Base-by-base conservation (phyloP, 2,888 invertebrate genomes). In the Quadroppia sp. region DNA sequence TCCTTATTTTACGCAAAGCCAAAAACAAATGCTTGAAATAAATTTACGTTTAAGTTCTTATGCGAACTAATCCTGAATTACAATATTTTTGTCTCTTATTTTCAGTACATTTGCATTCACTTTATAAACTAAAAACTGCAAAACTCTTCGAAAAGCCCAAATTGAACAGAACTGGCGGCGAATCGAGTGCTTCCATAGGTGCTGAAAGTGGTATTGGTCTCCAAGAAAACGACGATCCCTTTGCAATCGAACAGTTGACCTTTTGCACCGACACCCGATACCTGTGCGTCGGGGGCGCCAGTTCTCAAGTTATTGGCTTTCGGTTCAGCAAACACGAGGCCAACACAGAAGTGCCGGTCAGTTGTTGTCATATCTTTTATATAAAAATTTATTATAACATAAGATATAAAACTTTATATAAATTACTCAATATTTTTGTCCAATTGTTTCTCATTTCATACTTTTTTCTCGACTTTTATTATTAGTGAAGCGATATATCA, bases 81-180 rank as follows among this genome's bases (percentile, higher is more conserved):
- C 15, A 48, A n/a, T 9, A n/a, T 20, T 48, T 11, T 42, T 42
- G 15, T 72, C 76, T 17, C 76, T 70, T 28, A 79, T 80, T 76
- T 81, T 17, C 45, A 83, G 95, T 95, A 78, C 91, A 92, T 77
- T 86, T 99, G 80, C 96, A 97, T 86, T 90, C 96, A 81, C 87
- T 98, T 81, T 98, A 98, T 86, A 97, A 97, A 87, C 77, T 98
- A 81, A 98, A 97, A 87, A 96, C 96, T 82, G 91, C 93, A 79
- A 96, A 97, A 86, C 87, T 90, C 74, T 91, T 91, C 83, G 91
- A 91, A 82, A 88, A 89, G 81, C 88, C 89, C 77, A 87, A 81
- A 78, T 78, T 79, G 76, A 20, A 4, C 40, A 15, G 32, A 36
- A 40, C 7, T 3, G 59, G 13, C 13, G 28, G 23, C 11, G 67